Base-by-base conservation (phyloP, 2,888 invertebrate species). In the Capitulum mitella region DNA sequence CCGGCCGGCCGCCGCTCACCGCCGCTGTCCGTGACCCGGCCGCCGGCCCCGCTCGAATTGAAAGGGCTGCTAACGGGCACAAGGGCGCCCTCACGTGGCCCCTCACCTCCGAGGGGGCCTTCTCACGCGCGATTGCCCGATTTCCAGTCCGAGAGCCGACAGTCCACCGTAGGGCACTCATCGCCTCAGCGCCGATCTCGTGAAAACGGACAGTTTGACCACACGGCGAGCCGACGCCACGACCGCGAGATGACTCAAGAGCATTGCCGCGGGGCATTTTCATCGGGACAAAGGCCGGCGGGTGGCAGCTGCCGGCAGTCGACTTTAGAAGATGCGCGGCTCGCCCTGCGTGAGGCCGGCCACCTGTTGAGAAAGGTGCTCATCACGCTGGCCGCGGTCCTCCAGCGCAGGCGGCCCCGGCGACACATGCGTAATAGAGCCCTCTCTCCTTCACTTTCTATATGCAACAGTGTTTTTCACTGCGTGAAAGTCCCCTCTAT, bases 401-500 rank as follows among this genome's bases (percentile, higher is more conserved):
- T 26, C 54, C 54, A 58, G 58, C 19, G 14, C 64, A 10, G 40
- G 29, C 16, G 22, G 19, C 37, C 70, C 3, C 10, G 10, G 37
- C 37, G 40, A 40, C 70, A 64, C 34, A n/a, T 70, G 70, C 70
- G 64, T 40, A 70, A 70, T 37, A 64, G 19, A 34, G 32, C 19
- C 64, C 64, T 70, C 70, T 70, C 70, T 70, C 70, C n/a, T 70
- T 37, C 37, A 37, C 70, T 70, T 40, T 29, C 70, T 70, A 70
- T 70, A 70, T 70, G 70, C 70, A 70, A 70, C 70, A 40, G 40
- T 40, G 70, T 40, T 37, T 70, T 70, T 70, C 40, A 40, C 70
- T n/a, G 70, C 70, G 70, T 26, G 70, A 70, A 70, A 70, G 70
- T 70, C 37, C 26, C 64, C 40, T 70, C 70, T 70, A 37, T 37